A percentile compares a stretch with the other conserved stretches of the same genome.
Conservation (phyloP, 2,113 vertebrate genomes). For the Prochilodus magdalenae region DNA sequence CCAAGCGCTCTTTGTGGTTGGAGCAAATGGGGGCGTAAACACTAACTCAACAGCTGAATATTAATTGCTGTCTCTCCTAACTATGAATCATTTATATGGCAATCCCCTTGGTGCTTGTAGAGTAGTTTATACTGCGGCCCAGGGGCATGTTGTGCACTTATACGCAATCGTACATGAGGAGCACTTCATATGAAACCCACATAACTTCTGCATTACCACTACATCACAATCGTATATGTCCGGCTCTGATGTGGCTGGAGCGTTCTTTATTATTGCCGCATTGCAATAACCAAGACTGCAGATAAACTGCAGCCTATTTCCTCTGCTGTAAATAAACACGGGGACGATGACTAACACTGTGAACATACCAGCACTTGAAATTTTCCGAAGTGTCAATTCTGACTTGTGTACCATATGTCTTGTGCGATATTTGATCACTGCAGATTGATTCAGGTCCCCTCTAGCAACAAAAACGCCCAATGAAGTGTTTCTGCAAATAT, state of each 20-base stretch:
- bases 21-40: constrained; percentile 48
- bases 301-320: constrained; percentile 27
- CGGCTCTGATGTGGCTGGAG: not conserved
- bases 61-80: constrained; percentile 52
- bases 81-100: constrained; percentile 58
- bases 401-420: not conserved
- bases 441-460: not conserved
- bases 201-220: constrained; percentile 7
- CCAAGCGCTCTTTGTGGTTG: constrained; percentile 39
- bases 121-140: constrained; percentile 4
- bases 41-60: constrained; percentile 54
- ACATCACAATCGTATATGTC: not conserved
- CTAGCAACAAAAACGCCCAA: no score
- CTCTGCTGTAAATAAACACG: not conserved
- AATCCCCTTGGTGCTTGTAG: constrained; percentile 22
- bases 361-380: not conserved
- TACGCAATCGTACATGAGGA: constrained; percentile 29
- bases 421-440: not conserved
- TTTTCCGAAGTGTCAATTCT: not conserved
- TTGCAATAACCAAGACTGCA: constrained; percentile 3
- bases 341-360: constrained; percentile 1
- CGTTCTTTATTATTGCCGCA: constrained; percentile 11
- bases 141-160: constrained; percentile 38
- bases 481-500: no score
- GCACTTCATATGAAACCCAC: not conserved